These are phyloP conservation scores for Zelostemma sp. DNA, from an alignment of 1,140 invertebrate species.

Conservation along the genomic window DNA sequence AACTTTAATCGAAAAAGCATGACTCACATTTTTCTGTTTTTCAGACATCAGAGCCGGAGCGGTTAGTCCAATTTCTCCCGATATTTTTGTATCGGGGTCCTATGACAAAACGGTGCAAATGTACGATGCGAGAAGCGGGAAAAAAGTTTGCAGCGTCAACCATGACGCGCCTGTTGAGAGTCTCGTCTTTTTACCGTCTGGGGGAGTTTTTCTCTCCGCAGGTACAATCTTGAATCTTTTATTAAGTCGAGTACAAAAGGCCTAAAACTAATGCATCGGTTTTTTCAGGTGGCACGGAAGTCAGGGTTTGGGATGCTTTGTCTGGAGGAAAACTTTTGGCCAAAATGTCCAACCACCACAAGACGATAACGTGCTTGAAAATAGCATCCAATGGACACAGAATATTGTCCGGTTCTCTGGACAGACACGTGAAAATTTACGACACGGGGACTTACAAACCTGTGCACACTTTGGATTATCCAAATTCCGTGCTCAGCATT, in stretches of 20 bases:
- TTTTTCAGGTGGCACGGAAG: slow-evolving; percentile 83
- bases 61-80: slow-evolving; percentile 80
- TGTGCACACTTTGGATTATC: slow-evolving; percentile 90
- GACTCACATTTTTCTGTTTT: neutral
- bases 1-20: too few relatives aligned
- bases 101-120: slow-evolving; percentile 94
- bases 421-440: slow-evolving; percentile 95
- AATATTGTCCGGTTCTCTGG: slow-evolving; percentile 90
- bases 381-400: slow-evolving; percentile 84
- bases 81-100: slow-evolving; percentile 88
- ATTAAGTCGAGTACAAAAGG: neutral
- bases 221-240: slow-evolving; percentile 66
- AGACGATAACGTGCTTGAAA: slow-evolving; percentile 89
- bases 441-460: slow-evolving; percentile 88
- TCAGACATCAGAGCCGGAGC: slow-evolving; percentile 76
- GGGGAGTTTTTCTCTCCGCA: slow-evolving; percentile 91
- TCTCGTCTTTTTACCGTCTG: slow-evolving; percentile 88
- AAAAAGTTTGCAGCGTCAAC: slow-evolving; percentile 81
- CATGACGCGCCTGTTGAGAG: slow-evolving; percentile 94
- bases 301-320: slow-evolving; percentile 94
- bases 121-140: slow-evolving; percentile 86
- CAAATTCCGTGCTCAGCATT: slow-evolving; percentile 91
- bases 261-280: neutral
- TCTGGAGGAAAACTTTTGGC: slow-evolving; percentile 86
- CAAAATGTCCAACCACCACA: slow-evolving; percentile 89